These are phyloP conservation scores for Teleopsis dalmanni DNA, from an alignment of 1,140 invertebrate genomes.

Conservation along the genomic window DNA sequence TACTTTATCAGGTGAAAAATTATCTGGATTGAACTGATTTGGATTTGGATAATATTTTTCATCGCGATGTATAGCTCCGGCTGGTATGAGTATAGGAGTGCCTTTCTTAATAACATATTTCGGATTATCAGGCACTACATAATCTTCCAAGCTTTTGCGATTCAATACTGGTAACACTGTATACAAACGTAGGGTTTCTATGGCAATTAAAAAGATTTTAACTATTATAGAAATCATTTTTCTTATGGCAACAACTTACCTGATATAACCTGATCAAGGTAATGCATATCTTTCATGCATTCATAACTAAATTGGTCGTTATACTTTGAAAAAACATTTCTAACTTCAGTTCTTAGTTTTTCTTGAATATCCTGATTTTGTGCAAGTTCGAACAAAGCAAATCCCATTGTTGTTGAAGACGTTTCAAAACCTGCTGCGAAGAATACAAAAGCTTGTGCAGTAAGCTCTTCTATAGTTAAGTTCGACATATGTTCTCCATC, in stretches of 20 bases:
- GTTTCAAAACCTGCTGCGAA: slow-evolving; percentile 40
- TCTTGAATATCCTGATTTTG: slow-evolving; percentile 42
- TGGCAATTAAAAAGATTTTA: background rate
- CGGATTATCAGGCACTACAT: slow-evolving; percentile 36
- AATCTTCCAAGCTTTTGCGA: slow-evolving; percentile 40
- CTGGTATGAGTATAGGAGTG: slow-evolving; percentile 47
- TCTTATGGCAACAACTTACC: slow-evolving; percentile 22
- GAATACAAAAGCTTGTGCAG: slow-evolving; percentile 36
- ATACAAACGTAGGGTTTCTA: slow-evolving; percentile 34
- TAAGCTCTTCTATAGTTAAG: slow-evolving; percentile 33
- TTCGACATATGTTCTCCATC: slow-evolving; percentile 19
- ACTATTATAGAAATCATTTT: background rate
- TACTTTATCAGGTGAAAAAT: slow-evolving; percentile 44
- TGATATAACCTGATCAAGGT: slow-evolving; percentile 35
- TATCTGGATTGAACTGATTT: slow-evolving; percentile 50
- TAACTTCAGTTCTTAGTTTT: slow-evolving; percentile 47
- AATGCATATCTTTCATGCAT: slow-evolving; percentile 29
- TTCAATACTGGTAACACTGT: slow-evolving; percentile 46
- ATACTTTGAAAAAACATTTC: slow-evolving; percentile 17
- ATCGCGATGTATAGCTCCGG: slow-evolving; percentile 52
- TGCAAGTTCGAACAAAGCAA: slow-evolving; percentile 42
- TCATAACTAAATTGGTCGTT: slow-evolving; percentile 34
- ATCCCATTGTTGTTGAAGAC: slow-evolving; percentile 44
- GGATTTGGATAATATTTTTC: slow-evolving; percentile 49
- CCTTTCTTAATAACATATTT: slow-evolving; percentile 35